Evolutionary conservation across 1,140 invertebrate species (phyloP).

Genomic region (Trachelipus rathkii): DNA sequence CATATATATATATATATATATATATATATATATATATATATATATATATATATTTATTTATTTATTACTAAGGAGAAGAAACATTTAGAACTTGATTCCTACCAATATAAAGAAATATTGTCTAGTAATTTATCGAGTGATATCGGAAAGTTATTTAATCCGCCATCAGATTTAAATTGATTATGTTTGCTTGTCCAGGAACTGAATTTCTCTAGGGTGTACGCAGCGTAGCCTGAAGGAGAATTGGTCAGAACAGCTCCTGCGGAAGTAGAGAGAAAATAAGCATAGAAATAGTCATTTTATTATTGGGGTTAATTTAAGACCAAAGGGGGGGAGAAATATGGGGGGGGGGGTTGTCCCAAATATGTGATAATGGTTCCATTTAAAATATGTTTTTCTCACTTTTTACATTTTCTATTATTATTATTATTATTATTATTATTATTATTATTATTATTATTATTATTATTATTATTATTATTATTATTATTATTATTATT

Average conservation of each 20-base stretch:
- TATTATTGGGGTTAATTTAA: neutral
- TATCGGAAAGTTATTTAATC: slow-evolving; percentile 57
- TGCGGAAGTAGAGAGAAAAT: neutral
- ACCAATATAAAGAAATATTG: slow-evolving; percentile 85
- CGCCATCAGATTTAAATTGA: slow-evolving; percentile 62
- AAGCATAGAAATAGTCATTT: neutral
- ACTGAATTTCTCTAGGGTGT: slow-evolving; percentile 81
- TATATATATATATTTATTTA: too few species aligned
- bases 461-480: too few species aligned
- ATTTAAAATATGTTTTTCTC: too few species aligned
- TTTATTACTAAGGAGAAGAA: too few species aligned
- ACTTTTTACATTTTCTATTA: too few species aligned
- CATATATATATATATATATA: too few species aligned
- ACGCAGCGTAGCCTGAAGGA: slow-evolving; percentile 71
- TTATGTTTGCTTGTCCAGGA: slow-evolving; percentile 65
- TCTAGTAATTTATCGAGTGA: slow-evolving; percentile 72
- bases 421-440: too few species aligned
- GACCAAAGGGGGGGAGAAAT: neutral
- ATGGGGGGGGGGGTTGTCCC: neutral
- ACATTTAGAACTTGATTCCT: too few species aligned
- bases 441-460: too few species aligned
- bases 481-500: too few species aligned
- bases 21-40: too few species aligned
- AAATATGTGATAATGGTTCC: too few species aligned
- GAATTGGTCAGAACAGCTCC: slow-evolving; percentile 52